These are phyloP conservation scores for Leucoma salicis DNA, from an alignment of 2,888 invertebrate species.

Conservation along the genomic window DNA sequence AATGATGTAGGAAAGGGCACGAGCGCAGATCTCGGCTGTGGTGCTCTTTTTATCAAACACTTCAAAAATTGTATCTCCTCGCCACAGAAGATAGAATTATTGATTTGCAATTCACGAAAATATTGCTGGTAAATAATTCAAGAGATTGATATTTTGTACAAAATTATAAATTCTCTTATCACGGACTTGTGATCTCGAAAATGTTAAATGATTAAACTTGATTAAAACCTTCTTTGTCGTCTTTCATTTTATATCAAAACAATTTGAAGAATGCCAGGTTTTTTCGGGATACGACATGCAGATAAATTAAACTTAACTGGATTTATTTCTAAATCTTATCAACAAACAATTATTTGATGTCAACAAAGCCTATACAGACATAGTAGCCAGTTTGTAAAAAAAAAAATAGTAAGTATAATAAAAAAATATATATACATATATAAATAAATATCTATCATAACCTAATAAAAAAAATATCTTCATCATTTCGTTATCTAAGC, in stretches of 20 bases:
- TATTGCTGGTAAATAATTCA: constrained; percentile 59
- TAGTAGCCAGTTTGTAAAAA: no score
- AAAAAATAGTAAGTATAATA: no score
- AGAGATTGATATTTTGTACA: constrained; percentile 79
- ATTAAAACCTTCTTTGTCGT: constrained; percentile 59
- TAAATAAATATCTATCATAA: no score
- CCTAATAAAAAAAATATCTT: no score
- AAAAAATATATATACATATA: no score
- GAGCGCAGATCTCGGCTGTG: constrained; percentile 9
- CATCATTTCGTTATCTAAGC: no score
- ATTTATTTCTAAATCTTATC: no score
- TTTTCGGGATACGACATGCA: no score
- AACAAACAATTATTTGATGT: no score
- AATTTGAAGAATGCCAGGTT: no score
- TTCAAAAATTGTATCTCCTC: constrained; percentile 60
- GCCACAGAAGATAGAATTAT: constrained; percentile 46
- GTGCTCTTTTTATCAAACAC: constrained; percentile 35
- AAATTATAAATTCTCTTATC: constrained; percentile 73
- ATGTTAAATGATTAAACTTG: constrained; percentile 77
- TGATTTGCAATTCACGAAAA: constrained; percentile 61
- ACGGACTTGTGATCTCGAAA: constrained; percentile 76
- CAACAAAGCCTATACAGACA: no score
- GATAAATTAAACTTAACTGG: no score
- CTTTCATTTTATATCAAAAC: not conserved
- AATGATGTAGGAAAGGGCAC: constrained; percentile 36